Base-by-base conservation (phyloP, 2,797 vertebrate genomes). In the Tolypeutes matacus region DNA sequence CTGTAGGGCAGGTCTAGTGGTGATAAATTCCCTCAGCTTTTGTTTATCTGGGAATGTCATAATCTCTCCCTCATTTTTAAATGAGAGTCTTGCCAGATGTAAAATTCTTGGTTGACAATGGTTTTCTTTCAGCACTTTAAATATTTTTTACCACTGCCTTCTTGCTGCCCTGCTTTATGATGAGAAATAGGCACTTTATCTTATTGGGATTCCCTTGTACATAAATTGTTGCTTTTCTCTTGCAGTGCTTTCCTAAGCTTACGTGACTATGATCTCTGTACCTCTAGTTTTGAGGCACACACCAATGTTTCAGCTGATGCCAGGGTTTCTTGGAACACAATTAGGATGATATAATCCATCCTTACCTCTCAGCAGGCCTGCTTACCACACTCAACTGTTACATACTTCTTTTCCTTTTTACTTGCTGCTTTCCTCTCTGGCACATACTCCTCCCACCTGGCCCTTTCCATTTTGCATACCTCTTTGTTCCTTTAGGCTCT, bases 391-490 rank as follows among this genome's bases (percentile, higher is more conserved):
- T 23, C 3, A 9, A 2, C 53, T 0, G 0, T n/a, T 6, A 56
- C 72, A 64, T 20, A 27, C 49, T 20, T 42, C 46, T 36, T 29
- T 49, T 21, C 73, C 67, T 23, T 84, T 46, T 77, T 69, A 49
- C n/a, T 62, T 70, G 53, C 60, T 87, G 60, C 60, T 87, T 49
- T 76, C 27, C 64, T 49, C 25, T 73, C 27, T 84, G 78, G 34
- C 56, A 15, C 36, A 25, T 2, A 13, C 39, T 82, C 53, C 31
- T 80, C 31, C 42, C 12, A 3, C 34, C 60, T 34, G 65, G 20
- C 27, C 21, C 15, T 34, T 6, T 17, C 7, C 49, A 12, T 7
- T 67, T 72, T 81, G 75, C 65, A 56, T 13, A 15, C 29, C 29
- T 31, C 62, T 9, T 64, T 15, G 29, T 64, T 31, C 29, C 31